Evolutionary conservation across 2,888 invertebrate genomes (phyloP), one percentile per base, ranked within the genome.

Genomic region (Holacanthella duospinosa): DNA sequence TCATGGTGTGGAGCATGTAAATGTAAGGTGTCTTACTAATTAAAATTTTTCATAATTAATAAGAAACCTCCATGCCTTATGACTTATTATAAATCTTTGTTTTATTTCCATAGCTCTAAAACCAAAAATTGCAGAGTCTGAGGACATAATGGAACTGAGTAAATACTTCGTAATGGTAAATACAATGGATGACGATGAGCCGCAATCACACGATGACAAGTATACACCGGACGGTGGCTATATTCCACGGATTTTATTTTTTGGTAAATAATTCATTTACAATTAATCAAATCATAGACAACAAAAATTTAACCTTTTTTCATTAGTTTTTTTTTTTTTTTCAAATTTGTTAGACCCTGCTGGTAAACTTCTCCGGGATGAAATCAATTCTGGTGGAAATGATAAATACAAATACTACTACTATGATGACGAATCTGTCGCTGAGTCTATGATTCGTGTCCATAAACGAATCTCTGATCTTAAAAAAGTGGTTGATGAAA

Each of bases 121-220:
- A 74, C 82, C 84, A 0, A 82, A 82, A 74, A 83, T 86, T 74
- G 81, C 82, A 0, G 79, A 76, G 53, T 83, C 83, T 1, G 63
- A 78, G 9, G 82, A 82, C 69, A 82, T 86, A 55, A 80, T 80
- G 68, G 75, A 77, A 58, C 75, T 85, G 64, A 85, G 85, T 74
- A 78, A 80, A 74, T 78, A 83, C 60, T 86, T 86, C 74, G 80
- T 85, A 2, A 85, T 86, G 85, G 82, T 86, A 19, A 85, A 85
- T 75, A 75, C 82, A 57, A 74, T 82, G 71, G 85, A 85, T 74
- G 82, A 83, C 65, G 81, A 82, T 26, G 82, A 83, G 69, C 82
- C 83, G 0, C 76, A 77, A 2, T 80, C 77, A 56, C 76, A 77
- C 2, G 80, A 77, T 56, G 75, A 74, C 28, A 75, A 76, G 63